Evolutionary conservation across 2,797 vertebrate genomes (phyloP).

Genomic region (Lateolabrax maculatus): DNA sequence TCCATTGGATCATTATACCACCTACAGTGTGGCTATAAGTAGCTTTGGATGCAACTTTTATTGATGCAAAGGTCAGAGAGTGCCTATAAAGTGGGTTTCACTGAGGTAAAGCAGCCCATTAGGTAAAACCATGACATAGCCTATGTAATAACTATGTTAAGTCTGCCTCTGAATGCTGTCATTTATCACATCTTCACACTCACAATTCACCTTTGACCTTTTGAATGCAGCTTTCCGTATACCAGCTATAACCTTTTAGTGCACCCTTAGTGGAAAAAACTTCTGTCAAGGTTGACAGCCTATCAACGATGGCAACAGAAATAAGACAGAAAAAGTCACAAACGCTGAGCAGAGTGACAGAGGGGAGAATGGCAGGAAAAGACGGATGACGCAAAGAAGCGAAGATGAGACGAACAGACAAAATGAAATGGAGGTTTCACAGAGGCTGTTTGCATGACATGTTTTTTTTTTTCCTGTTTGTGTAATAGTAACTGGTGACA

Average conservation of each 20-base stretch:
- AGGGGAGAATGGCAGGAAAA: conserved; percentile 12
- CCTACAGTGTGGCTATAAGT: background rate
- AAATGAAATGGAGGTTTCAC: conserved; percentile 29
- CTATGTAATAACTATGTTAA: conserved; percentile 31
- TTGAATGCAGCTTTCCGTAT: conserved; percentile 26
- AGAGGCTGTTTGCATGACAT: conserved; percentile 36
- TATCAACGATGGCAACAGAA: conserved; percentile 34
- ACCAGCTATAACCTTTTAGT: conserved; percentile 50
- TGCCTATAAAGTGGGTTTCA: background rate
- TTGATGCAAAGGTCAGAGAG: conserved; percentile 32
- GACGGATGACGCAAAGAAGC: conserved; percentile 5
- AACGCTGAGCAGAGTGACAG: conserved; percentile 32
- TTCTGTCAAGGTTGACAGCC: conserved; percentile 66
- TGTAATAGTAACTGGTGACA: conserved; percentile 56
- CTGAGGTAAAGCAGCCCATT: conserved; percentile 19
- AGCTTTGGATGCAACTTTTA: conserved; percentile 24
- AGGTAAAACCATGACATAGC: conserved; percentile 33
- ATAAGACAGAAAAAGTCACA: conserved; percentile 48
- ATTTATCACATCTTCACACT: conserved; percentile 39
- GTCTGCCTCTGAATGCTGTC: conserved; percentile 1
- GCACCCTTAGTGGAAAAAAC: conserved; percentile 34
- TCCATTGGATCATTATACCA: conserved; percentile 18
- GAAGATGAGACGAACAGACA: conserved; percentile 24
- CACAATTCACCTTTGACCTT: conserved; percentile 63
- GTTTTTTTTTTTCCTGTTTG: conserved; percentile 33